These are phyloP conservation scores for Rhinatrema bivittatum DNA, from an alignment of 2,797 vertebrate species.

Conservation along the genomic window DNA sequence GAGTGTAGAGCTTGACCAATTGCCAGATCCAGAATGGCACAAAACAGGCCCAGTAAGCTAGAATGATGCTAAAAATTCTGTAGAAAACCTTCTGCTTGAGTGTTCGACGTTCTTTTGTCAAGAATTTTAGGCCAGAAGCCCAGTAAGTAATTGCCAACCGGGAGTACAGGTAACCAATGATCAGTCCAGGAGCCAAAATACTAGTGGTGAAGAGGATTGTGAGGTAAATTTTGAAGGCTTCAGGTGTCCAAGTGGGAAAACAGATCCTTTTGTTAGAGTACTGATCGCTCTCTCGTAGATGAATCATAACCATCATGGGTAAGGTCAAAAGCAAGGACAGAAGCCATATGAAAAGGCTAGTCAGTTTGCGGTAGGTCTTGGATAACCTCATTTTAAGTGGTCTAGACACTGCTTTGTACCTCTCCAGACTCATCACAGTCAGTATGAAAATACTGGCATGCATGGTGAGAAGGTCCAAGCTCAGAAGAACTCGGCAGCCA, in stretches of 20 bases:
- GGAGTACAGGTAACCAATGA: slow-evolving; percentile 56
- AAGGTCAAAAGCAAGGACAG: slow-evolving; percentile 55
- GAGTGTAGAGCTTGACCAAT: slow-evolving; percentile 59
- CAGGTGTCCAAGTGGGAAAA: slow-evolving; percentile 66
- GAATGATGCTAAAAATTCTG: slow-evolving; percentile 67
- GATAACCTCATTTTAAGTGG: slow-evolving; percentile 57
- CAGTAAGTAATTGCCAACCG: slow-evolving; percentile 51
- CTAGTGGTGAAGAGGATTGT: slow-evolving; percentile 66
- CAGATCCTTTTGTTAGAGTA: slow-evolving; percentile 65
- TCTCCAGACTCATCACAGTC: slow-evolving; percentile 73
- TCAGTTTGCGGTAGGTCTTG: slow-evolving; percentile 5
- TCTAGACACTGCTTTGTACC: slow-evolving; percentile 67
- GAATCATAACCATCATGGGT: slow-evolving; percentile 80
- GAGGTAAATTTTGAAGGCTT: slow-evolving; percentile 66
- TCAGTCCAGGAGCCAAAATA: slow-evolving; percentile 53
- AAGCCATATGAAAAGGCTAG: slow-evolving; percentile 47
- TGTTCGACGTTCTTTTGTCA: slow-evolving; percentile 2
- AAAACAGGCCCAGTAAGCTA: slow-evolving; percentile 76
- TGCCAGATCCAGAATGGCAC: slow-evolving; percentile 84
- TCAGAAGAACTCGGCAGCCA: slow-evolving; percentile 73
- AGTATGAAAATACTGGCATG: slow-evolving; percentile 74
- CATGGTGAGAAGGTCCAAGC: slow-evolving; percentile 82
- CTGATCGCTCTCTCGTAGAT: slow-evolving; percentile 44
- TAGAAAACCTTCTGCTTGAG: slow-evolving; percentile 53
- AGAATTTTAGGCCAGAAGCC: slow-evolving; percentile 34